Evolutionary conservation across 2,888 invertebrate species (phyloP).

Genomic region (Timandra comae): DNA sequence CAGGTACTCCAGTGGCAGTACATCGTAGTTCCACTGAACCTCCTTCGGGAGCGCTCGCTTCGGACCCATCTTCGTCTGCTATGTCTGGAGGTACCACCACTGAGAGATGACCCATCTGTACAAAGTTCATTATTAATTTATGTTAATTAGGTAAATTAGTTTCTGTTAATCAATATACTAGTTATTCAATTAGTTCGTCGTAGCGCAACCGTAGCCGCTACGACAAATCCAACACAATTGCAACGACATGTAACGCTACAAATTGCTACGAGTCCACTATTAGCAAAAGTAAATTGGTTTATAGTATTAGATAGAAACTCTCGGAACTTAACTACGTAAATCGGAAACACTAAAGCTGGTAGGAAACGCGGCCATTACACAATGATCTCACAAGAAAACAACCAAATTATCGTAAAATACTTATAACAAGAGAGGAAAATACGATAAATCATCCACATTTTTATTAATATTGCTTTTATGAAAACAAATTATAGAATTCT

Average conservation of each 20-base stretch:
- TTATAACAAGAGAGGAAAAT: no score
- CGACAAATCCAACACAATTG: slow-evolving; percentile 5
- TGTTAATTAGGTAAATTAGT: not conserved
- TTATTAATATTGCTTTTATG: not conserved
- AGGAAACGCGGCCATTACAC: slow-evolving; percentile 44
- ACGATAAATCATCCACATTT: not conserved
- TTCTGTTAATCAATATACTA: not conserved
- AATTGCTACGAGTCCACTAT: slow-evolving; percentile 29
- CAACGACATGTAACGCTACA: slow-evolving; percentile 25
- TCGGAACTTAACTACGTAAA: slow-evolving; percentile 37
- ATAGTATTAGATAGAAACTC: not conserved
- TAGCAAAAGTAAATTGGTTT: slow-evolving; percentile 21
- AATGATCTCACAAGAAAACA: slow-evolving; percentile 34
- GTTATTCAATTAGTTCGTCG: not conserved
- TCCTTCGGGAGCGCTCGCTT: slow-evolving; percentile 86
- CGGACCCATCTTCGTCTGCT: slow-evolving; percentile 76
- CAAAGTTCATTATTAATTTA: not conserved
- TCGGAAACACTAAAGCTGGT: slow-evolving; percentile 43
- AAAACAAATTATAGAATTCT: slow-evolving; percentile 16
- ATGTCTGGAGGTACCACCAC: slow-evolving; percentile 93
- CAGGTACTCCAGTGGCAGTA: slow-evolving; percentile 86
- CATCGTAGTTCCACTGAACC: slow-evolving; percentile 86
- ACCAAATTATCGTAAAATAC: slow-evolving; percentile 27
- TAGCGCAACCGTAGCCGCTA: slow-evolving; percentile 8
- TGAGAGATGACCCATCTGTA: slow-evolving; percentile 88